Evolutionary conservation across 23 tunicate species (phyloP), one percentile per base, ranked within the genome.

Genomic region (Styela plicata): DNA sequence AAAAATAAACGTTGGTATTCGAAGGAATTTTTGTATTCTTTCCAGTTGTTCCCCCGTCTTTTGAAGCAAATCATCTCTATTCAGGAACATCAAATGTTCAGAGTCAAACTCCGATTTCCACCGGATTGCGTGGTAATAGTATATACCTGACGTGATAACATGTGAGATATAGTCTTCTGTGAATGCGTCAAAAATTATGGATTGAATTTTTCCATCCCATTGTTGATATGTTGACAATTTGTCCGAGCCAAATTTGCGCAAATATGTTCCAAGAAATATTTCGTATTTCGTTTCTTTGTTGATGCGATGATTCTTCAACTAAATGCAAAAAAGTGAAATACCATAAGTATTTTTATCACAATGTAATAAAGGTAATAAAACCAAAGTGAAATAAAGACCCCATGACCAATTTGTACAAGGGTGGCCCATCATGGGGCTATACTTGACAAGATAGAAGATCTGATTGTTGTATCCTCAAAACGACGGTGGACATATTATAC

Each of bases 201-300:
- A 24, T 76, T 76, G 81, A 20, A 53, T 44, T 76, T 76, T 36
- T 1, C 19, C 81, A 27, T 76, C 81, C 63, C 32, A 76, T 1
- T 76, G 63, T 70, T 44, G 27, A 20, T 25, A 57, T 25, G 17
- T 53, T 36, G 28, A 28, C 26, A 24, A 27, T 1, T 25, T 44
- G 0, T 25, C 66, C 26, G 32, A 13, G 7, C 53, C 18, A 27
- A 44, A 28, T 44, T 53, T 76, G 25, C 44, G n/a, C 29, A 76
- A 21, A n/a, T 76, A 76, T 29, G 81, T 36, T 16, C 81, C 81
- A 17, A 76, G 81, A 24, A 44, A 44, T 44, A 76, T 25, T 44
- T 52, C 33, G 26, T 76, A 76, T 2, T 24, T 22, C 64, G 26
- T 18, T 20, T n/a, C 31, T 27, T 76, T 36, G 64, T 10, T 1